Evolutionary conservation across 2,113 vertebrate genomes (phyloP), one percentile per base, ranked within the genome.

Genomic region (Tragelaphus scriptus): DNA sequence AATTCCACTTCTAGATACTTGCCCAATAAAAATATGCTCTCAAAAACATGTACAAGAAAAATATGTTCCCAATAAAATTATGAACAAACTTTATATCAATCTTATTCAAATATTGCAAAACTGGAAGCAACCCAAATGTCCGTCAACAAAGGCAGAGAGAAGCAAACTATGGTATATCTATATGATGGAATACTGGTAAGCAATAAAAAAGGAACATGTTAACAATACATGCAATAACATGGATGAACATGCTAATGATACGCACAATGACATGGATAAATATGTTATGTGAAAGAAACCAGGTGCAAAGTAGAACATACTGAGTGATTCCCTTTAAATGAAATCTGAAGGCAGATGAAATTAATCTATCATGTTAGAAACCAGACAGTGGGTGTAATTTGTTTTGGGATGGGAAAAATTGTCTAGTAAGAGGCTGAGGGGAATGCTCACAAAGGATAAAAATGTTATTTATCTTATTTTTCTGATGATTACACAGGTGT

Each of bases 31-130:
- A 85, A 91, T 16, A 81, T 58, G 30, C 68, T 87, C 17, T 16
- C 55, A 44, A 80, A 80, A 89, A 95, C 81, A 88, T 40, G 21
- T 58, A 61, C 17, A 79, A 90, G 86, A 86, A 95, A 97, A 95
- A 51, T 40, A 91, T 56, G 32, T 93, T 65, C 59, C 75, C 6
- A 32, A 71, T 84, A 94, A 94, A 92, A 90, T 82, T 84, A 21
- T 56, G 71, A 87, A 81, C 53, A 94, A 71, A 85, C 40, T 91
- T 95, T 53, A 75, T 26, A 91, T 40, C 49, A 91, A 30, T 8
- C 13, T 88, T 80, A 88, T 49, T 95, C 61, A 94, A 94, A 94
- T 90, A 65, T 12, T 26, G 26, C 21, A 84, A 44, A 90, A 84
- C n/a, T 92, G 91, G 47, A 75, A 90, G 13, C 44, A 81, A 47